Conservation (phyloP, 2,797 vertebrate species). For the Ptychadena robeensis region DNA sequence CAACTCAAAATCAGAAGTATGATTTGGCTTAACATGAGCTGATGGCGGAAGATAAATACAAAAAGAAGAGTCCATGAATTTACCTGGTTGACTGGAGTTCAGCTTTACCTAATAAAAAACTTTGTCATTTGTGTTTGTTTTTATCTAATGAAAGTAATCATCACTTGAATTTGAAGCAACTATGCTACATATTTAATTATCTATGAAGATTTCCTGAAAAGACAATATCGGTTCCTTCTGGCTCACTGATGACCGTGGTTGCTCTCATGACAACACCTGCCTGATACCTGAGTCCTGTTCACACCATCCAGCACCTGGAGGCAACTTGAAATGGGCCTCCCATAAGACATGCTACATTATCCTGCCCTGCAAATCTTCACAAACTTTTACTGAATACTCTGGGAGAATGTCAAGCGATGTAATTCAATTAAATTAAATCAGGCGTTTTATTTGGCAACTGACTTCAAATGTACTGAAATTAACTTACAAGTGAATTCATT, state of each 20-base stretch:
- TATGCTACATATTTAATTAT: neutral
- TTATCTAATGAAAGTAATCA: neutral
- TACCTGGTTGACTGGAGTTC: too few species aligned
- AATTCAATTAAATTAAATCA: constrained; percentile 7
- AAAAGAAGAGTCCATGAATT: too few species aligned
- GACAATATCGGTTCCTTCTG: neutral
- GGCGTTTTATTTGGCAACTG: neutral
- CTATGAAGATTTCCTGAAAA: neutral
- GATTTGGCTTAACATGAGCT: too few species aligned
- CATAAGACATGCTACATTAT: constrained; percentile 41
- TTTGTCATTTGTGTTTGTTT: too few species aligned
- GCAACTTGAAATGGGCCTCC: constrained; percentile 27
- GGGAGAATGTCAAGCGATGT: constrained; percentile 6
- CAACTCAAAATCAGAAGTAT: too few species aligned
- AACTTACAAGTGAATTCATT: constrained; percentile 4
- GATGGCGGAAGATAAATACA: too few species aligned
- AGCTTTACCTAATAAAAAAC: too few species aligned
- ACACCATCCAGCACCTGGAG: constrained; percentile 49
- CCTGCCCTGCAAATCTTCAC: constrained; percentile 28
- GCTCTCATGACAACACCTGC: constrained; percentile 48
- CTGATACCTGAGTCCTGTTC: constrained; percentile 52
- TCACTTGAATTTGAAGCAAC: neutral
- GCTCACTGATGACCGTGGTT: constrained; percentile 36
- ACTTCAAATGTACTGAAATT: neutral
- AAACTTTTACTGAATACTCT: constrained; percentile 18